Evolutionary conservation across 2,113 vertebrate genomes (phyloP).

Genomic region (Cebus imitator): DNA sequence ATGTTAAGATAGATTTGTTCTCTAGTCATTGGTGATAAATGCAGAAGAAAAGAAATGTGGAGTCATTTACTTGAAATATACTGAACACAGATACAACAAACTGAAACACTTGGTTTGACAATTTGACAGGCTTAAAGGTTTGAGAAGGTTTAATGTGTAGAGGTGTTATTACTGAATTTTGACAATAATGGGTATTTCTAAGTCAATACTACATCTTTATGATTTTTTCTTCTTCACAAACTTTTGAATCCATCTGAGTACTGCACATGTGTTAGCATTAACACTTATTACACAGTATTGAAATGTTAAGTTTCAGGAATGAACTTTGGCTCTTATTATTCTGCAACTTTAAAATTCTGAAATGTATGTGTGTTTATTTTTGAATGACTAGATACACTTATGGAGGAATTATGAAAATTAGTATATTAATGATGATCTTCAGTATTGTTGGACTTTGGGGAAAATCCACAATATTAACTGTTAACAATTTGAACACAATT

Average conservation of each 20-base stretch:
- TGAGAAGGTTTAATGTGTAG: slow-evolving; percentile 63
- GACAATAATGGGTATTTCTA: slow-evolving; percentile 34
- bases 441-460: background rate
- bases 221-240: background rate
- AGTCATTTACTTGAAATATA: slow-evolving; percentile 71
- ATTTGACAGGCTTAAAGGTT: background rate
- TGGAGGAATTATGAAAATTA: slow-evolving; percentile 24
- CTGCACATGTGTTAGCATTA: slow-evolving; percentile 47
- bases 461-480: slow-evolving; percentile 49
- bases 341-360: slow-evolving; percentile 20
- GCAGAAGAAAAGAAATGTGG: slow-evolving; percentile 25
- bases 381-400: slow-evolving; percentile 50
- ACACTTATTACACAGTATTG: slow-evolving; percentile 13
- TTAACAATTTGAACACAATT: slow-evolving; percentile 55
- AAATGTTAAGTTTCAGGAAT: slow-evolving; percentile 29
- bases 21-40: slow-evolving; percentile 67
- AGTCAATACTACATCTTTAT: background rate
- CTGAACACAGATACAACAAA: slow-evolving; percentile 36
- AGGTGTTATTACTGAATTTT: slow-evolving; percentile 64
- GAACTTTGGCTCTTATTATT: background rate
- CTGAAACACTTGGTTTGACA: slow-evolving; percentile 52
- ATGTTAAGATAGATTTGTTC: slow-evolving; percentile 59
- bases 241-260: slow-evolving; percentile 36
- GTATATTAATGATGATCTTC: slow-evolving; percentile 25
- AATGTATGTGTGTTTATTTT: slow-evolving; percentile 36